Base-by-base conservation (phyloP, 2,113 vertebrate genomes). In the Erythrolamprus reginae region DNA sequence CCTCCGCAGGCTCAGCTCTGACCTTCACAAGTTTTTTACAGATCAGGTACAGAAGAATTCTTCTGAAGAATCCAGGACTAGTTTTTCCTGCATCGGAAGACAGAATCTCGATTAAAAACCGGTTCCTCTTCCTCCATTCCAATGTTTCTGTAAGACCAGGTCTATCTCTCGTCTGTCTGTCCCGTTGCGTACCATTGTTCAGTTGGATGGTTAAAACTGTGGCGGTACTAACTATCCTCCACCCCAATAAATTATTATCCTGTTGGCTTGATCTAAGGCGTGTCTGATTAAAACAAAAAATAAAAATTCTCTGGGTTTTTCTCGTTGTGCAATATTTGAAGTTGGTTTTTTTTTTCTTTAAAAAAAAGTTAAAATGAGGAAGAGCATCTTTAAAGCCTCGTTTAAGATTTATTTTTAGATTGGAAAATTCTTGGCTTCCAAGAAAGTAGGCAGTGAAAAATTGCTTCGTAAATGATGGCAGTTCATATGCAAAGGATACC, bases 161-260 rank as follows among this genome's bases (percentile, higher is more conserved):
- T 52, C 92, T 92, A 92, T 94, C 51, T 52, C n/a, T n/a, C n/a
- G 77, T 52, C 92, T 92, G 93, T 94, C 55, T 90, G 91, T 92
- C 65, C n/a, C 92, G 92, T 93, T n/a, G 95, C 95, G 90, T 56
- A 93, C 93, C 91, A 96, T 94, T 77, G 90, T 95, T 94, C 95
- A 94, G 94, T 96, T 96, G 92, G 92, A 95, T 95, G 94, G 91
- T 96, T 65, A 65, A 95, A 87, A 92, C 91, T 95, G 93, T 82
- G 89, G 93, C 96, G 95, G 88, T 96, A 96, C 96, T 97, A 95
- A 97, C 95, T 95, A 92, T 95, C 93, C 95, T 94, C 94, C 0
- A 10, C 94, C 93, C 92, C 94, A 96, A 97, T 97, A 96, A 97
- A 96, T 96, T 94, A 96, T 96, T 92, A 95, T 96, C 91, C 96